phyloP scores from a whole-genome alignment of 2,888 invertebrate species.

The Patella depressa region DNA sequence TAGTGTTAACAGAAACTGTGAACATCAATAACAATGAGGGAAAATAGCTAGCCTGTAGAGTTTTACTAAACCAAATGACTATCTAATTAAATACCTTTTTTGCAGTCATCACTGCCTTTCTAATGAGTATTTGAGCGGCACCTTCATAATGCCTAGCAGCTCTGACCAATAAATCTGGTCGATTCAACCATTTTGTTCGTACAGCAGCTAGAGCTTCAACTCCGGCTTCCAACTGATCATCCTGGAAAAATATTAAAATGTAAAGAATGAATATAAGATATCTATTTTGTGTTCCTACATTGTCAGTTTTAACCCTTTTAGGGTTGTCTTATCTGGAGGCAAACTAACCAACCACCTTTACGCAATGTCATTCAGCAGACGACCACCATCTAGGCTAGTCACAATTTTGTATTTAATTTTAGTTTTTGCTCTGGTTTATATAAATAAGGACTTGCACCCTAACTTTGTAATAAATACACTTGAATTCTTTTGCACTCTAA shows the following conservation, averaged over 20 bases:
- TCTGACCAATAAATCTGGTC: slow-evolving; percentile 71
- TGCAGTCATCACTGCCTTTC: slow-evolving; percentile 71
- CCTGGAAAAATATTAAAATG: slow-evolving; percentile 38
- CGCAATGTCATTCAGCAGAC: too few relatives aligned
- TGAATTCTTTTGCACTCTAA: too few relatives aligned
- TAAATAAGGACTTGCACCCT: too few relatives aligned
- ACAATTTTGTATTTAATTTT: too few relatives aligned
- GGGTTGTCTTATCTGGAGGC: too few relatives aligned
- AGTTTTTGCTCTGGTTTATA: too few relatives aligned
- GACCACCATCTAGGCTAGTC: too few relatives aligned
- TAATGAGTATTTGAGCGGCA: slow-evolving; percentile 73
- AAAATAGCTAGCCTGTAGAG: too few relatives aligned
- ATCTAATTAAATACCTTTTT: slow-evolving; percentile 54
- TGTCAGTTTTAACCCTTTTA: too few relatives aligned
- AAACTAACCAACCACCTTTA: too few relatives aligned
- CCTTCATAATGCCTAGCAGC: slow-evolving; percentile 75
- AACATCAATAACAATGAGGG: neutral
- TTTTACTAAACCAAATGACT: too few relatives aligned
- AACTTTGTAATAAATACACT: too few relatives aligned
- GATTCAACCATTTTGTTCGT: slow-evolving; percentile 69
- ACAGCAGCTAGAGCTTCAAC: slow-evolving; percentile 64
- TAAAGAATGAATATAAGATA: neutral
- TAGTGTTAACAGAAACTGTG: neutral
- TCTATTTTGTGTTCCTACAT: neutral
- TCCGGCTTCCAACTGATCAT: slow-evolving; percentile 60